Evolutionary conservation across 1,140 invertebrate genomes (phyloP), one percentile per base, ranked within the genome.

Genomic region (Aleiodes sp.): DNA sequence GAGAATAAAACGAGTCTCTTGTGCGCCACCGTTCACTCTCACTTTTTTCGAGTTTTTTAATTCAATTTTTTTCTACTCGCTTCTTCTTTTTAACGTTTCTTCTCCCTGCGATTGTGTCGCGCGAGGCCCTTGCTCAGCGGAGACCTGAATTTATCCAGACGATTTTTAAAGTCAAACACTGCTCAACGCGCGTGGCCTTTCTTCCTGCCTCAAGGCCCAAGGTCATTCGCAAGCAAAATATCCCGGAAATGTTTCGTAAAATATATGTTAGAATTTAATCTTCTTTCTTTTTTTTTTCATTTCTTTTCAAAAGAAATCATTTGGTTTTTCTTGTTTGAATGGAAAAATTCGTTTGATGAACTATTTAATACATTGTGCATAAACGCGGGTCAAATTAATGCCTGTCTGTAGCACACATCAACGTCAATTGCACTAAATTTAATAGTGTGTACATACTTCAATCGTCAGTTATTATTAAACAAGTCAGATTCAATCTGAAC

Each of bases 171-270:
- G 41, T 46, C 41, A n/a, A n/a, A n/a, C n/a, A n/a, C n/a, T n/a
- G n/a, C n/a, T n/a, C n/a, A n/a, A n/a, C n/a, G n/a, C 16, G 41
- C 16, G 7, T 21, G 46, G 46, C 46, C 46, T 52, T 52, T 52
- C 46, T 52, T 52, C 70, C 69, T 65, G 37, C 37, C 60, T n/a
- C n/a, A n/a, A 39, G 29, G 28, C 67, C 59, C 64, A 52, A 52
- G 46, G 46, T 52, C 41, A 46, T 46, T 46, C 46, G 46, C 21
- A 24, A 21, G 26, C 10, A 52, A 52, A 24, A 52, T 24, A 52
- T 24, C 46, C 46, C 46, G 46, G 46, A 52, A 52, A 52, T 21
- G 26, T 24, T 52, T 16, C n/a, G n/a, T n/a, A 21, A 52, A 4
- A 24, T 24, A 7, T 4, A 35, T 35, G 31, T 35, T 35, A 35